Conservation (phyloP, 2,888 invertebrate genomes). For the Cephus spinipes region DNA sequence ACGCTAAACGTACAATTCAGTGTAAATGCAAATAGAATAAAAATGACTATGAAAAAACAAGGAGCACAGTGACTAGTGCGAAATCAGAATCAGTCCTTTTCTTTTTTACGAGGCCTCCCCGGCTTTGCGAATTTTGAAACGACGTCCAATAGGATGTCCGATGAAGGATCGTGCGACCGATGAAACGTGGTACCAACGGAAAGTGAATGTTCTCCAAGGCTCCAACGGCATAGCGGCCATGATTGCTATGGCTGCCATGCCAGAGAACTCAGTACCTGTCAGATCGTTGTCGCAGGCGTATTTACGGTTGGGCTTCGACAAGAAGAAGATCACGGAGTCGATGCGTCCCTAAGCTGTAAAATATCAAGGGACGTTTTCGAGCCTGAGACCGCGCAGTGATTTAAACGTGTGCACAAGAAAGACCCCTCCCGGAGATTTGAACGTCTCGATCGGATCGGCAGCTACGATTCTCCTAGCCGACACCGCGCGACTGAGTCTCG, state of each 20-base stretch:
- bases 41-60: not conserved
- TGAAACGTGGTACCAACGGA: slow-evolving; percentile 16
- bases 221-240: slow-evolving; percentile 9
- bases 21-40: not conserved
- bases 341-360: not conserved
- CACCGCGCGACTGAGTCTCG: too few relatives aligned
- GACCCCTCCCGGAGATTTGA: not conserved
- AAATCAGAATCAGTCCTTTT: not conserved
- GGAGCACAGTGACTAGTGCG: not conserved
- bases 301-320: not conserved
- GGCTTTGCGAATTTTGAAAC: too few relatives aligned
- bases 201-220: slow-evolving; percentile 19
- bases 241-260: slow-evolving; percentile 14
- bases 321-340: slow-evolving; percentile 4
- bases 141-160: too few relatives aligned
- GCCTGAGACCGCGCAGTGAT: not conserved
- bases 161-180: not conserved
- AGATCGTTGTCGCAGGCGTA: slow-evolving; percentile 11
- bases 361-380: not conserved
- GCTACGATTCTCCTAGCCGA: not conserved
- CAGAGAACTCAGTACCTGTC: slow-evolving; percentile 19
- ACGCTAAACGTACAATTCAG: not conserved
- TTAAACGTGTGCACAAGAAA: not conserved
- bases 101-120: too few relatives aligned
- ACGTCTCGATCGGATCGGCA: not conserved